phyloP scores from a whole-genome alignment of 1,140 invertebrate genomes.

The Penaeus japonicus region DNA sequence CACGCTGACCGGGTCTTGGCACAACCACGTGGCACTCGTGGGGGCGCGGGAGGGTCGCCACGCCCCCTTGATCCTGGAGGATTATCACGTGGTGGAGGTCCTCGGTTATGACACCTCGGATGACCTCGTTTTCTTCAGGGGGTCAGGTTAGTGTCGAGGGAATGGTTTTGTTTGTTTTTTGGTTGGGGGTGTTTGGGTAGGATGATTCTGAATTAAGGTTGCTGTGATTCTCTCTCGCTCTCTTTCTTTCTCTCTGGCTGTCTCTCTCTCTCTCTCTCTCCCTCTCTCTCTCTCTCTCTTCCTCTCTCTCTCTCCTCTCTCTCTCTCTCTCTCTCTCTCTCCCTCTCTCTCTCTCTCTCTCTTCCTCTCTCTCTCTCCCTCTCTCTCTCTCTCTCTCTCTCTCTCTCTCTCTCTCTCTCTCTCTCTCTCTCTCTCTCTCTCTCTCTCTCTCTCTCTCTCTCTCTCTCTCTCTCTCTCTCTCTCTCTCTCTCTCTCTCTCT shows the following conservation, averaged over 20 bases:
- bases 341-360: neutral
- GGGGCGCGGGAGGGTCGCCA: conserved; percentile 43
- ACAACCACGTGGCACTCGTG: conserved; percentile 56
- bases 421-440: neutral
- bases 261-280: too few species aligned
- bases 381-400: neutral
- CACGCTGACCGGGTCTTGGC: conserved; percentile 52
- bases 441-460: neutral
- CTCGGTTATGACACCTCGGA: conserved; percentile 29
- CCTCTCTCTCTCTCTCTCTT: too few species aligned
- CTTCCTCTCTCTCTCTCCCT: neutral
- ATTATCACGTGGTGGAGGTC: conserved; percentile 49
- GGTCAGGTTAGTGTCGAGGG: conserved; percentile 31
- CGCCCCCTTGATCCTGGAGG: conserved; percentile 46
- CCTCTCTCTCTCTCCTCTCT: too few species aligned
- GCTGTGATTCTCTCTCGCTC: neutral
- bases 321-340: neutral
- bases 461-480: neutral
- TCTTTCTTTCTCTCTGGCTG: too few species aligned
- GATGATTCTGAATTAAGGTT: neutral
- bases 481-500: neutral
- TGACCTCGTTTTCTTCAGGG: conserved; percentile 50
- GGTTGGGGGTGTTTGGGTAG: too few species aligned
- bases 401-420: neutral
- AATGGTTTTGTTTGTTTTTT: neutral